Evolutionary conservation across 2,888 invertebrate species (phyloP), one percentile per base, ranked within the genome.

Genomic region (Microchrysa polita): DNA sequence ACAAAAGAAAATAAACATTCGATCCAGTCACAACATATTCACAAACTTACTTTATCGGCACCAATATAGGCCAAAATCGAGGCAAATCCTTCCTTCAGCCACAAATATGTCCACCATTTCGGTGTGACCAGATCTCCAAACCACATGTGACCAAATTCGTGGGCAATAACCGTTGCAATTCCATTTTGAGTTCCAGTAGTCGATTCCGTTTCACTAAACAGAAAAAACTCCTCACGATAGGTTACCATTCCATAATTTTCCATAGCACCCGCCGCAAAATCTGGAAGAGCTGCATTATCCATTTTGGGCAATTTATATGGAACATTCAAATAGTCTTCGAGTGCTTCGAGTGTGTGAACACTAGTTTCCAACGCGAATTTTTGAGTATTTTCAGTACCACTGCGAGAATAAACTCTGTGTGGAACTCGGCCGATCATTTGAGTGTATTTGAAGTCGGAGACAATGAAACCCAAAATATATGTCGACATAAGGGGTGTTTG

Each of bases 241-340:
- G 93, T 93, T 79, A 94, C 90, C 72, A 94, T 86, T 2, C 93
- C 89, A 92, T 93, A 93, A 82, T 87, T 87, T 82, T 87, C 87
- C 93, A 93, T 93, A 74, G 92, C 93, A 0, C 91, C 92, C 0
- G 92, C 90, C 1, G 88, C 86, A 84, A 93, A 93, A 84, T 94
- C 93, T 0, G 93, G 93, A 65, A 94, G 88, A 9, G 93, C 93
- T 12, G 92, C 88, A 92, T 93, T 92, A 84, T 94, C 94, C 79
- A 90, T 90, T 82, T 93, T 93, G 0, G 91, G 90, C 7, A 93
- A 86, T 0, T 92, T 92, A 84, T 90, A 93, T 10, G 87, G 84
- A 65, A 92, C 88, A 80, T 89, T 88, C 86, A 93, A 93, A 85
- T 89, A 93, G 1, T 89, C 82, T 81, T 92, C 92, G 9, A 77